Base-by-base conservation (phyloP, 2,888 invertebrate species). In the Ctenicera cuprea region DNA sequence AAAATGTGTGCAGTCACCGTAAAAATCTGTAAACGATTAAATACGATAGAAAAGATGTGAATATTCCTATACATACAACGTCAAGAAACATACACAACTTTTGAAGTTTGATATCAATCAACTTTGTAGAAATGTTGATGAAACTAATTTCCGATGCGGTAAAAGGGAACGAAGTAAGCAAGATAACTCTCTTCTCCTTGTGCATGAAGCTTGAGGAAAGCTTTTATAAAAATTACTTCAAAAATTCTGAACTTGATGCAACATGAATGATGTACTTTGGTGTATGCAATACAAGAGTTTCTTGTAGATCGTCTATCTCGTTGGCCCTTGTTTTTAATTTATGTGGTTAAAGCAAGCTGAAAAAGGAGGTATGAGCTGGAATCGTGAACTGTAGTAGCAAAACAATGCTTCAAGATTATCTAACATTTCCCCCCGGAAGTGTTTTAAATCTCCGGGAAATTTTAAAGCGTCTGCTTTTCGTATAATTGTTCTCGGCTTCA, bases 381-480 rank as follows among this genome's bases (percentile, higher is more conserved):
- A 12, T 11, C 20, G 20, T 7, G 52, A 57, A 57, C 30, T 26
- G 18, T 61, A 61, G 12, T 14, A 0, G 9, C 16, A 45, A 63
- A 45, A 16, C 20, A 22, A 14, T n/a, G 16, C n/a, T 9, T 3
- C n/a, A 22, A 20, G 26, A 22, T 62, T 62, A 43, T 62, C 45
- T 54, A 48, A 48, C 30, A 30, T 54, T 22, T 18, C 16, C 12
- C 18, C 1, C 37, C 18, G 14, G 18, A 38, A 59, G 18, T 9
- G 38, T 20, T 18, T 59, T 30, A 26, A 26, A 12, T n/a, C 26
- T 52, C 52, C 4, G n/a, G 14, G 37, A 38, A 22, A 38, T 38
- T 59, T 59, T 59, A 59, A 59, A 59, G 18, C 12, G 37, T 59
- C 20, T 11, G 14, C 57, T n/a, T 37, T 57, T 57, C 22, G 20